Base-by-base conservation (phyloP, 2,888 invertebrate genomes). In the Melitaea athalia region DNA sequence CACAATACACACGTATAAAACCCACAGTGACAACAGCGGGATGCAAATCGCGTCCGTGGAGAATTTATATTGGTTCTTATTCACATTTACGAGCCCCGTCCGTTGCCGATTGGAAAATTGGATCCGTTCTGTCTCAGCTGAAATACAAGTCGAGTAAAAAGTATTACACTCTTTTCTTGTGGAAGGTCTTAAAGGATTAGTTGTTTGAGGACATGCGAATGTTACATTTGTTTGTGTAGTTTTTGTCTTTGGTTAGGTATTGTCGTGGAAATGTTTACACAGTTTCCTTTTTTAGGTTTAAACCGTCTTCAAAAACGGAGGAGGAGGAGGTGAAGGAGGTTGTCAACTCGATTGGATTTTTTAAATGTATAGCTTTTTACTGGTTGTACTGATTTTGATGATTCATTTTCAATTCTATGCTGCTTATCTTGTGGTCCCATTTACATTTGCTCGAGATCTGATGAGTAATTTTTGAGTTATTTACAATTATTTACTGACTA, bases 51-150 rank as follows among this genome's bases (percentile, higher is more conserved):
- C 55, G 64, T 63, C 67, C 68, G 60, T 38, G 68, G 68, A 70
- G 65, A 77, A 76, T 76, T 75, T 77, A 75, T 77, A 77, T 74
- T 73, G 68, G 68, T 71, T 74, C 76, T 75, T 74, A 75, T 72
- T 68, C 70, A 60, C 42, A 57, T 57, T 57, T 57, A 57, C 57
- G 47, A 59, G 55, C 38, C 33, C 45, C 55, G 45, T 10, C 57
- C 31, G 59, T 57, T 61, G 49, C 38, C 42, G 57, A 70, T 68
- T 67, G 68, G 63, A 70, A 67, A 70, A 73, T 73, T 67, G 67
- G 67, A 72, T 70, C 63, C 68, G 60, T 49, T 62, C 53, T 59
- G 69, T 59, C 63, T 64, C 67, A 61, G 47, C 55, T 60, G 64
- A 65, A 65, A 65, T 53, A 45, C 59, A 65, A 65, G 53, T 15